These are phyloP conservation scores for Euura lappo DNA, from an alignment of 1,140 invertebrate species.

Conservation along the genomic window DNA sequence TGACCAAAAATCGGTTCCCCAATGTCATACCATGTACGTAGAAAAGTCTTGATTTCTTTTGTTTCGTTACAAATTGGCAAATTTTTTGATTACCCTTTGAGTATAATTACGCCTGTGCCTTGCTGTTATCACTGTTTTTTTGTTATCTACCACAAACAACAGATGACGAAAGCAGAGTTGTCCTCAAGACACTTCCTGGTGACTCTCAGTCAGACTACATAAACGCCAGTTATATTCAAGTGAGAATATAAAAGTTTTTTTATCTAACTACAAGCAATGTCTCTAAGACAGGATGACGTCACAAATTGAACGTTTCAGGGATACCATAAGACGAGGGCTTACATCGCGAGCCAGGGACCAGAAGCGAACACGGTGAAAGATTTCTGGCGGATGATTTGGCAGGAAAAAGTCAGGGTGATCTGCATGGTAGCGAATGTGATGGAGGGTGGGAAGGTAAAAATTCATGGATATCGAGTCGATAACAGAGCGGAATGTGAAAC, in stretches of 20 bases:
- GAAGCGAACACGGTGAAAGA: slow-evolving; percentile 92
- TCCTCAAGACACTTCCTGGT: slow-evolving; percentile 65
- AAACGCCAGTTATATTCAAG: slow-evolving; percentile 93
- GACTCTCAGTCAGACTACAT: slow-evolving; percentile 85
- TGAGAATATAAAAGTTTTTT: slow-evolving; percentile 45
- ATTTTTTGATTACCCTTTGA: too few relatives aligned
- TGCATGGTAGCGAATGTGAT: slow-evolving; percentile 97
- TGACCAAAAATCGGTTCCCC: slow-evolving; percentile 59
- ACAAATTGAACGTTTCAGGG: slow-evolving; percentile 67
- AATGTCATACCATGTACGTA: slow-evolving; percentile 42
- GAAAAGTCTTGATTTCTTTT: background rate
- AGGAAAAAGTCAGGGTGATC: slow-evolving; percentile 86
- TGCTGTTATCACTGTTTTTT: too few relatives aligned
- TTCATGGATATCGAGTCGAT: background rate
- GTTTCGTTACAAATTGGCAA: too few relatives aligned
- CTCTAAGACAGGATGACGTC: too few relatives aligned
- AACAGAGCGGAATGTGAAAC: background rate
- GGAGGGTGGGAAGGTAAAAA: slow-evolving; percentile 72
- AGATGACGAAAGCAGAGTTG: slow-evolving; percentile 74
- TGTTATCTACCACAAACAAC: slow-evolving; percentile 33
- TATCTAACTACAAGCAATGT: background rate
- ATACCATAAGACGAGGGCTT: slow-evolving; percentile 89
- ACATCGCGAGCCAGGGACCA: slow-evolving; percentile 94
- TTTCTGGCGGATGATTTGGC: slow-evolving; percentile 99
- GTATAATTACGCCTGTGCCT: too few relatives aligned